Conservation (phyloP, 2,888 invertebrate genomes). For the Lordiphosa fenestrarum region DNA sequence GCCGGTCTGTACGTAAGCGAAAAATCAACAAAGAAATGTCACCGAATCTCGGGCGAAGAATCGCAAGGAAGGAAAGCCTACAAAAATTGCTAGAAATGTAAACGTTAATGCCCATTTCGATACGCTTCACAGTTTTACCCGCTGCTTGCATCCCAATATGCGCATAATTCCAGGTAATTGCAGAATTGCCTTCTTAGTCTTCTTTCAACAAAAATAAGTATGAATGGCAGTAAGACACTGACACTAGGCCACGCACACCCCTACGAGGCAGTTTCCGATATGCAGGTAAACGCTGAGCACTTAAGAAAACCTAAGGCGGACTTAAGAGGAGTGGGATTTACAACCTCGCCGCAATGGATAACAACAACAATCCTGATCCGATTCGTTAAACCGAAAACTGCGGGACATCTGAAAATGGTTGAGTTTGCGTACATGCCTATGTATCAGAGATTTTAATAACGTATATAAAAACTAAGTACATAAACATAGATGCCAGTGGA, state of each 20-base stretch:
- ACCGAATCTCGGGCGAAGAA: constrained; percentile 4
- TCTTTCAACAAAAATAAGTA: constrained; percentile 38
- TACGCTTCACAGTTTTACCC: constrained; percentile 38
- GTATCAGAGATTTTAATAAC: too few species aligned
- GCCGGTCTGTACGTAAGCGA: neutral
- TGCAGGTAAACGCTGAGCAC: constrained; percentile 57
- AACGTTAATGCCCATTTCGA: constrained; percentile 35
- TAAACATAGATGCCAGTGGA: too few species aligned
- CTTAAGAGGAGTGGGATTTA: constrained; percentile 64
- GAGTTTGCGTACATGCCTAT: neutral
- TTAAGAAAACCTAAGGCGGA: constrained; percentile 48
- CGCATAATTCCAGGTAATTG: constrained; percentile 43
- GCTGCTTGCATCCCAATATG: constrained; percentile 10
- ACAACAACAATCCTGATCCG: constrained; percentile 50
- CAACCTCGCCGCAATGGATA: constrained; percentile 30
- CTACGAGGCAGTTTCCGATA: constrained; percentile 51
- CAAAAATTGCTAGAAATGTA: constrained; percentile 38
- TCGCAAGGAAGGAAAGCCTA: constrained; percentile 13
- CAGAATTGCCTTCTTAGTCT: constrained; percentile 38
- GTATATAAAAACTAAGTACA: too few species aligned
- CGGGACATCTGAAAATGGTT: constrained; percentile 50
- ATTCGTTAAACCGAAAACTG: constrained; percentile 24
- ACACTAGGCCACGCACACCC: constrained; percentile 44
- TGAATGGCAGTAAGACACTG: constrained; percentile 48
- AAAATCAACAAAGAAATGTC: constrained; percentile 7